Base-by-base conservation (phyloP, 2,113 vertebrate species). In the Neopipo cinnamomea region DNA sequence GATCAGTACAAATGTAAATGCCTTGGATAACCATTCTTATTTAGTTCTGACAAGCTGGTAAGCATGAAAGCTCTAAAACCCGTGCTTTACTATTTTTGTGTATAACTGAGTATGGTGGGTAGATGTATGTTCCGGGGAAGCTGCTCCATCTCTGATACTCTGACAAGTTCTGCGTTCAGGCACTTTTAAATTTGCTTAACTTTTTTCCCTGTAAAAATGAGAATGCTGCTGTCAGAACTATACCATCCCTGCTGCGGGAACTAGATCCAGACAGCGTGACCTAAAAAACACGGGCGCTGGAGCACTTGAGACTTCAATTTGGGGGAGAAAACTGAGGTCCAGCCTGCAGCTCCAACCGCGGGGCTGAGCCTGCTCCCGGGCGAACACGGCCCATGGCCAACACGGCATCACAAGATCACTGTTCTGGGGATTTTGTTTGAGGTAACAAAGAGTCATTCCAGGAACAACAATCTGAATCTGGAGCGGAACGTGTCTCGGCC, bases 221-320 rank as follows among this genome's bases (percentile, higher is more conserved):
- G 62, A 72, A 17, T 0, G 39, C 20, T 5, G 1, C 55, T 39
- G 35, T 6, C 31, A 50, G 7, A 86, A 9, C 9, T 1, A 6
- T 2, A 1, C 5, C 9, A 17, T 37, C 9, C 21, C 37, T 41
- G 8, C 41, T 3, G 17, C 24, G 42, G 73, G 37, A 41, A 47
- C 9, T 2, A 2, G 14, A 23, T 18, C 8, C 44, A 21, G 28
- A 11, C 28, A n/a, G 30, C 0, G 1, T 0, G 37, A 28, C 33
- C 37, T 4, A 5, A 25, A 39, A 42, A 5, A 2, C 12, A 12
- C 3, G 1, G 28, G 28, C 18, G 7, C 65, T 18, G 14, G 8
- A 50, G n/a, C 39, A 8, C 7, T 5, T 4, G 13, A 22, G 13
- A 27, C 35, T 33, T 9, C 35, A 0, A 4, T 39, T 1, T 1